Evolutionary conservation across 2,888 invertebrate species (phyloP), one percentile per base, ranked within the genome.

Genomic region (Hypercompe scribonia): DNA sequence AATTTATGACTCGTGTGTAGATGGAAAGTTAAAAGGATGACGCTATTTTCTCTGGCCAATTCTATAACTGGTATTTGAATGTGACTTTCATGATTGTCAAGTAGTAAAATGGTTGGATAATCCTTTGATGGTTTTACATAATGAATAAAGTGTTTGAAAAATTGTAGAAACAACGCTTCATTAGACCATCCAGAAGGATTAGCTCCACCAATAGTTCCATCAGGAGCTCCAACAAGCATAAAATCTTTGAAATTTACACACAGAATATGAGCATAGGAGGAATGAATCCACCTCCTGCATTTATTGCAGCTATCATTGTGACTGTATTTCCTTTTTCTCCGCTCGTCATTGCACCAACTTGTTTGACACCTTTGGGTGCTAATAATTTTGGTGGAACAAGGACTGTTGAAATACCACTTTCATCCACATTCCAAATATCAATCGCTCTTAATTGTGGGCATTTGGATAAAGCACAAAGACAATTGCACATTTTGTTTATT

Each of bases 231-330:
- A 61, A 21, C 24, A 39, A 81, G 39, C 78, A 80, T 81, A 76
- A 76, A 74, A 54, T 79, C 75, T 28, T 81, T 80, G 64, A 77
- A 81, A 34, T 76, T 77, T 46, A 79, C 78, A 21, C 80, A 65
- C 28, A 79, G 79, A 50, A 80, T 76, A 80, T 79, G 4, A 81
- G 70, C 77, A 81, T 75, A 15, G 80, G 78, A 46, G 75, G 79
- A 68, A 82, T 71, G 66, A 77, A 82, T 63, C 75, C 77, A 39
- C 80, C 82, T 71, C 78, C 71, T 71, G 80, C 78, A 72, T 77
- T 79, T 39, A 73, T 67, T 66, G 75, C 71, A 1, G 72, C 71
- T 50, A 74, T 76, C 69, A 74, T 76, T 39, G 72, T 78, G 18
- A 75, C 70, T 5, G 71, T 71, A 8, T n/a, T 70, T 34, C 34